Evolutionary conservation across 2,888 invertebrate genomes (phyloP).

Genomic region (Stenodera caucasica): DNA sequence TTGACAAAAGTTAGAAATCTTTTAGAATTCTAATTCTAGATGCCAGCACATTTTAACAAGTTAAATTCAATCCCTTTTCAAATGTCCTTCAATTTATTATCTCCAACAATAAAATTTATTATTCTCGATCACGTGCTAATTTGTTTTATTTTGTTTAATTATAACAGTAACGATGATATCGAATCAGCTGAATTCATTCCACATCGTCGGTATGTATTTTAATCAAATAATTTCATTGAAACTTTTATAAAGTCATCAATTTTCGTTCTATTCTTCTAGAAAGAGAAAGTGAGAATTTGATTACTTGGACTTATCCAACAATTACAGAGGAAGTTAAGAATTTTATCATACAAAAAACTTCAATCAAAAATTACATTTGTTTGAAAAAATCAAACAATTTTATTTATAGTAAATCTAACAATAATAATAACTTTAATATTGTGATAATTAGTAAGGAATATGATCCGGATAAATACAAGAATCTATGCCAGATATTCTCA

Average conservation of each 20-base stretch:
- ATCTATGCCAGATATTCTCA: slow-evolving; percentile 31
- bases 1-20: background rate
- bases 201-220: slow-evolving; percentile 35
- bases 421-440: slow-evolving; percentile 28
- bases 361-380: slow-evolving; percentile 22
- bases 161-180: slow-evolving; percentile 13
- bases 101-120: slow-evolving; percentile 11
- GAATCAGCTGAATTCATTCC: slow-evolving; percentile 35
- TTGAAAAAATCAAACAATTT: slow-evolving; percentile 29
- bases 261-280: slow-evolving; percentile 21
- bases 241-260: background rate
- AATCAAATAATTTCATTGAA: background rate
- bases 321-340: slow-evolving; percentile 27
- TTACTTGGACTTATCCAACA: slow-evolving; percentile 39
- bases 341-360: slow-evolving; percentile 21
- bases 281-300: slow-evolving; percentile 33
- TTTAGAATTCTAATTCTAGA: slow-evolving; percentile 7
- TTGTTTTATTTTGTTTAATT: background rate
- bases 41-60: slow-evolving; percentile 13
- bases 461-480: slow-evolving; percentile 33
- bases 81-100: slow-evolving; percentile 22
- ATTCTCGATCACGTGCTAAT: slow-evolving; percentile 10
- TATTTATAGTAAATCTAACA: slow-evolving; percentile 30
- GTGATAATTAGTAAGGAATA: slow-evolving; percentile 31
- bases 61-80: slow-evolving; percentile 12